Evolutionary conservation across 2,797 vertebrate species (phyloP).

Genomic region (Hyperoplus lanceolatus): DNA sequence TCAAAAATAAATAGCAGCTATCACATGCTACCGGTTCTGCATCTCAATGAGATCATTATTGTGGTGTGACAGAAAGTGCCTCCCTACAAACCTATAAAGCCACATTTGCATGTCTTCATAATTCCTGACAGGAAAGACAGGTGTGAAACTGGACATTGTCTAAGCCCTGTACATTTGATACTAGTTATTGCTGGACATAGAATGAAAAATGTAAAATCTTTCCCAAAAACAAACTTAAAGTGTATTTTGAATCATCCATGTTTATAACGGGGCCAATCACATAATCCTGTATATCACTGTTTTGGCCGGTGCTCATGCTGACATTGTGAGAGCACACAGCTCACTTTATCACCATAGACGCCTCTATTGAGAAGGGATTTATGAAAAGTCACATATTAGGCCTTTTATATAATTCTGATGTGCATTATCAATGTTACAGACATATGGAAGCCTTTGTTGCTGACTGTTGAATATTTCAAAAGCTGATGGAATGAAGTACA

Average conservation of each 20-base stretch:
- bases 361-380: too few species aligned
- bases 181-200: too few species aligned
- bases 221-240: slow-evolving; percentile 79
- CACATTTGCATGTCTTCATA: slow-evolving; percentile 87
- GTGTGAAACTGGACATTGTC: slow-evolving; percentile 81
- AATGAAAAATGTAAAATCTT: slow-evolving; percentile 51
- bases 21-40: slow-evolving; percentile 69
- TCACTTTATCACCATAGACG: too few species aligned
- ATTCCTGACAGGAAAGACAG: slow-evolving; percentile 81
- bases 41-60: slow-evolving; percentile 84
- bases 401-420: slow-evolving; percentile 61
- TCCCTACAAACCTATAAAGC: slow-evolving; percentile 53
- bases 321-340: too few species aligned
- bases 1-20: slow-evolving; percentile 64
- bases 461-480: slow-evolving; percentile 72
- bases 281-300: too few species aligned
- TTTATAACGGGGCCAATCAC: too few species aligned
- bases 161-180: slow-evolving; percentile 58
- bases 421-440: slow-evolving; percentile 57
- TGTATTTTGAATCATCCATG: too few species aligned
- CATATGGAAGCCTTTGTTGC: slow-evolving; percentile 53
- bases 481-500: slow-evolving; percentile 53
- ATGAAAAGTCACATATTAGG: too few species aligned
- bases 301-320: too few species aligned
- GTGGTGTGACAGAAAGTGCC: slow-evolving; percentile 77